Evolutionary conservation across 2,113 vertebrate genomes (phyloP).

Genomic region (Alligator sinensis): DNA sequence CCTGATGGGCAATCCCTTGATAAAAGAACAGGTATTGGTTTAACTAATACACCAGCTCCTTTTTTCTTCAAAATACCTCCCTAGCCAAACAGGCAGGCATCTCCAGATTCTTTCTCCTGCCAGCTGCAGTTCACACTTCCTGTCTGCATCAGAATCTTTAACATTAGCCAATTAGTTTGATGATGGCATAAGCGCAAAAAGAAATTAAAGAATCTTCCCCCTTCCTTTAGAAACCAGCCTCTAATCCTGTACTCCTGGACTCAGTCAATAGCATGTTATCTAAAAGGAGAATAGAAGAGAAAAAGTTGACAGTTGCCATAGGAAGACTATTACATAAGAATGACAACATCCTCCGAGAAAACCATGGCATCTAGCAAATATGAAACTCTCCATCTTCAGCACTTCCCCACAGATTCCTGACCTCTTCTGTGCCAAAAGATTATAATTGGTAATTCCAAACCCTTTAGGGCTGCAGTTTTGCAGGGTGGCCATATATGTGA

Average conservation of each 20-base stretch:
- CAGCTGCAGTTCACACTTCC: background rate
- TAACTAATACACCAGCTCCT: conserved; percentile 21
- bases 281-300: background rate
- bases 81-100: background rate
- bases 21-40: conserved; percentile 77
- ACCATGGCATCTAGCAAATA: background rate
- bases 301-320: background rate
- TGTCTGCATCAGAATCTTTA: background rate
- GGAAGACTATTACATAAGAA: background rate
- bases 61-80: conserved; percentile 4
- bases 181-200: background rate
- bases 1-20: conserved; percentile 79
- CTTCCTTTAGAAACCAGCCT: background rate
- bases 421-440: accelerated
- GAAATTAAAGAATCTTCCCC: background rate
- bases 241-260: background rate
- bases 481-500: background rate
- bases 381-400: background rate
- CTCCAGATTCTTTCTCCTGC: background rate
- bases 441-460: background rate
- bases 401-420: background rate
- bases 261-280: background rate
- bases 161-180: background rate
- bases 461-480: background rate
- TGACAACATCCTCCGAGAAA: background rate